A percentile compares a stretch with the other conserved stretches of the same genome.
phyloP scores from a whole-genome alignment of 2,888 invertebrate genomes.

The Lapara coniferarum region DNA sequence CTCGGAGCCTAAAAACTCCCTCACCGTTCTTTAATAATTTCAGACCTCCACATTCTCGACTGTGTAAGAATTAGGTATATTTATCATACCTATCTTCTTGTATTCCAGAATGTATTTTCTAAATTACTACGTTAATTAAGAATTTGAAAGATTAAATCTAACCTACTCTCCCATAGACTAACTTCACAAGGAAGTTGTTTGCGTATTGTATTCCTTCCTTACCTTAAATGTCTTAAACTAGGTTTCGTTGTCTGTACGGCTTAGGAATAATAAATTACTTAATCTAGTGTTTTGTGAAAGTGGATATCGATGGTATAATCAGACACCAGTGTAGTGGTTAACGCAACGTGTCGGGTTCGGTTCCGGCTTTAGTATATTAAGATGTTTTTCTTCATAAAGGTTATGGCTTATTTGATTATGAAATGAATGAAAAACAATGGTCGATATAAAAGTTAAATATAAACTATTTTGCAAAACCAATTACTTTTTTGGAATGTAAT shows the following conservation, averaged over 20 bases:
- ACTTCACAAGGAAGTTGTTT: conserved; percentile 17
- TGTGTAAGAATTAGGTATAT: too few species aligned
- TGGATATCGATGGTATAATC: conserved; percentile 10
- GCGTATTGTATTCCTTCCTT: conserved; percentile 14
- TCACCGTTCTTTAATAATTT: too few species aligned
- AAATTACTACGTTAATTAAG: not conserved
- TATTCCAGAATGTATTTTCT: not conserved
- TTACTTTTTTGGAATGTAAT: too few species aligned
- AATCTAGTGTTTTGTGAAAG: conserved; percentile 20
- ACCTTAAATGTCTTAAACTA: conserved; percentile 9
- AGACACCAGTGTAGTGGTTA: not conserved
- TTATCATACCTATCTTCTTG: not conserved
- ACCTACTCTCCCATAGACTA: not conserved
- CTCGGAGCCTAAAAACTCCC: too few species aligned
- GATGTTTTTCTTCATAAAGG: too few species aligned
- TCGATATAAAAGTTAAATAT: too few species aligned
- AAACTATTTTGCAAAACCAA: too few species aligned
- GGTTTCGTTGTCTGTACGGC: conserved; percentile 18
- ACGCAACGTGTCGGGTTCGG: not conserved
- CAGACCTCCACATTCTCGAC: too few species aligned
- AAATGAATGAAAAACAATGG: too few species aligned
- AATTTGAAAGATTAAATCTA: not conserved
- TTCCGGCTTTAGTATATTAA: not conserved
- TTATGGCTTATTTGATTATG: too few species aligned
- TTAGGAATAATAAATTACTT: conserved; percentile 11